Evolutionary conservation across 92 coral and sea anemone genomes (phyloP).

Genomic region (Palythoa grandis): DNA sequence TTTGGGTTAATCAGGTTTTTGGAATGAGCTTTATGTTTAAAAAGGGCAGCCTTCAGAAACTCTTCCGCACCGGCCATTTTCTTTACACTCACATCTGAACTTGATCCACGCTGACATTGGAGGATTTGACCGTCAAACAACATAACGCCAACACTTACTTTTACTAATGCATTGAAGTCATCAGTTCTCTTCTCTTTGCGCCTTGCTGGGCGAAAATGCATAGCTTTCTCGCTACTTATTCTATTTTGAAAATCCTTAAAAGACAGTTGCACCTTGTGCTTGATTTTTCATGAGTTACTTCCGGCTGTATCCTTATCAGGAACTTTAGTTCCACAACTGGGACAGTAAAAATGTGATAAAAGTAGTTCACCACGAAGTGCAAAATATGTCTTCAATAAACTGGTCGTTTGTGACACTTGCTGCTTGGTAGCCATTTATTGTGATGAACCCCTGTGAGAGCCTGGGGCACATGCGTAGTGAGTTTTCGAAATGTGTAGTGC

Average conservation of each 20-base stretch:
- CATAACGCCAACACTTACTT: slow-evolving; percentile 1
- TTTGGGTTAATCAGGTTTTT: slow-evolving; percentile 38
- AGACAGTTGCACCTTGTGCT: neutral
- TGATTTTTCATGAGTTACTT: neutral
- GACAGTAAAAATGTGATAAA: slow-evolving; percentile 18
- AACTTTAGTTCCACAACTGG: slow-evolving; percentile 48
- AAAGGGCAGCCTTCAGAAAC: neutral
- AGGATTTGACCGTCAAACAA: neutral
- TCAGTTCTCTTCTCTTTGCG: slow-evolving; percentile 5
- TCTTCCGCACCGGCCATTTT: slow-evolving; percentile 7
- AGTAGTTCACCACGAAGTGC: slow-evolving; percentile 26
- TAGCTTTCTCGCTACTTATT: neutral
- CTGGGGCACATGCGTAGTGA: slow-evolving; percentile 4
- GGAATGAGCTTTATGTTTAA: slow-evolving; percentile 47
- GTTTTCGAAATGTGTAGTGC: too few relatives aligned
- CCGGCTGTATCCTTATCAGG: neutral
- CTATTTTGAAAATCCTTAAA: neutral
- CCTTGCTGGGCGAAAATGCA: neutral
- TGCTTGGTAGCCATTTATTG: too few relatives aligned
- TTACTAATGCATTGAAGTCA: neutral
- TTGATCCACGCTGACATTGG: neutral
- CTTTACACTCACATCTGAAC: neutral
- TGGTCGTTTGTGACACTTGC: too few relatives aligned
- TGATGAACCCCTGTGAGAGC: neutral
- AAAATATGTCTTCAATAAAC: slow-evolving; percentile 1